These are phyloP conservation scores for Meloe dianella DNA, from an alignment of 2,888 invertebrate species.

Conservation along the genomic window DNA sequence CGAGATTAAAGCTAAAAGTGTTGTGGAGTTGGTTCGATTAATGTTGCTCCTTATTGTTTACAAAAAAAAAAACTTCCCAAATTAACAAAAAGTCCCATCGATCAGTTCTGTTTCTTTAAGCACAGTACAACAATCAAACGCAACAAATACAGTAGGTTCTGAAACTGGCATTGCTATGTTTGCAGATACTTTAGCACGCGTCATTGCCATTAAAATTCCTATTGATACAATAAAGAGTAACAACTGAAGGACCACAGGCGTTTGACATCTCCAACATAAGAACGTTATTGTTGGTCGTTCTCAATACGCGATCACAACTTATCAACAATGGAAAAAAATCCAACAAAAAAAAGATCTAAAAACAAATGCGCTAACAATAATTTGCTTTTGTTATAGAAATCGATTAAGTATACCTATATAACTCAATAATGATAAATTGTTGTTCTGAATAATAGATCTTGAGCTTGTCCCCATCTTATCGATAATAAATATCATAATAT, in stretches of 20 bases:
- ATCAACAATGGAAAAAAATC: neutral
- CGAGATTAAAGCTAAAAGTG: too few relatives aligned
- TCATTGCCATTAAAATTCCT: conserved; percentile 26
- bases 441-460: conserved; percentile 32
- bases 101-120: neutral
- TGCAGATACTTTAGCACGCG: conserved; percentile 25
- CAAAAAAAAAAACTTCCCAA: too few relatives aligned
- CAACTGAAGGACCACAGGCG: conserved; percentile 23
- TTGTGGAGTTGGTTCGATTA: too few relatives aligned
- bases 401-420: conserved; percentile 13
- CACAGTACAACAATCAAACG: neutral
- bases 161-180: conserved; percentile 26
- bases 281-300: conserved; percentile 8
- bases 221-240: conserved; percentile 21
- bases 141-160: conserved; percentile 21
- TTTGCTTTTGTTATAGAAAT: neutral
- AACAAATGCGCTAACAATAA: neutral
- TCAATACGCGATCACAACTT: conserved; percentile 12
- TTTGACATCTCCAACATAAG: conserved; percentile 24
- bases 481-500: conserved; percentile 30
- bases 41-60: too few relatives aligned
- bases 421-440: conserved; percentile 37
- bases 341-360: neutral
- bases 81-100: too few relatives aligned
- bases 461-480: conserved; percentile 32